phyloP scores from a whole-genome alignment of 2,797 vertebrate genomes.

The Cirrhinus molitorella region DNA sequence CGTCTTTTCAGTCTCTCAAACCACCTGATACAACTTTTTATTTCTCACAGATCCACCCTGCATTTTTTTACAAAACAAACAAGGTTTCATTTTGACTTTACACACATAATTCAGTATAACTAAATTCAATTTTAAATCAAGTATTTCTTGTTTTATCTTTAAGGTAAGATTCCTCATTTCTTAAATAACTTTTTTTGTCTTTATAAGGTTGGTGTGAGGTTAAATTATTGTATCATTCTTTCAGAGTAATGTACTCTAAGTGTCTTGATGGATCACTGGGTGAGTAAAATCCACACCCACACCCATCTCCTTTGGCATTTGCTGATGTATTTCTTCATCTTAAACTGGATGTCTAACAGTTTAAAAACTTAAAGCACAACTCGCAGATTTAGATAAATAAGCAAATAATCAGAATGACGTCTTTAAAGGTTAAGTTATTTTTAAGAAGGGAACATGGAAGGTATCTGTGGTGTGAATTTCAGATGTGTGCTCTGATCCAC shows the following conservation, averaged over 20 bases:
- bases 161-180: constrained; percentile 33
- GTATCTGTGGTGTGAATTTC: constrained; percentile 56
- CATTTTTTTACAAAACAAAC: background rate
- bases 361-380: background rate
- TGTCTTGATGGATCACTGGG: constrained; percentile 4
- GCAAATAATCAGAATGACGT: constrained; percentile 56
- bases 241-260: constrained; percentile 14
- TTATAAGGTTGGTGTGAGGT: background rate
- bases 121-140: background rate
- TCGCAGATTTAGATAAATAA: constrained; percentile 56
- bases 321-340: background rate
- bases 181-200: background rate
- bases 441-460: constrained; percentile 48
- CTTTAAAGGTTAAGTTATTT: constrained; percentile 61
- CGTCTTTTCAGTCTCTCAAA: background rate
- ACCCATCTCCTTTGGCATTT: background rate
- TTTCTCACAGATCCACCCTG: background rate
- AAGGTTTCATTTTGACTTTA: too few relatives aligned
- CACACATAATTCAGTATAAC: background rate
- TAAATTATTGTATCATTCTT: constrained; percentile 24
- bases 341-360: background rate
- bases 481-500: constrained; percentile 56
- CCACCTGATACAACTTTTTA: background rate
- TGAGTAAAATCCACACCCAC: constrained; percentile 16
- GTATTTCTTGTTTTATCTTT: background rate